These are phyloP conservation scores for Petrocephalus zakoni DNA, from an alignment of 2,113 vertebrate genomes.

Conservation along the genomic window DNA sequence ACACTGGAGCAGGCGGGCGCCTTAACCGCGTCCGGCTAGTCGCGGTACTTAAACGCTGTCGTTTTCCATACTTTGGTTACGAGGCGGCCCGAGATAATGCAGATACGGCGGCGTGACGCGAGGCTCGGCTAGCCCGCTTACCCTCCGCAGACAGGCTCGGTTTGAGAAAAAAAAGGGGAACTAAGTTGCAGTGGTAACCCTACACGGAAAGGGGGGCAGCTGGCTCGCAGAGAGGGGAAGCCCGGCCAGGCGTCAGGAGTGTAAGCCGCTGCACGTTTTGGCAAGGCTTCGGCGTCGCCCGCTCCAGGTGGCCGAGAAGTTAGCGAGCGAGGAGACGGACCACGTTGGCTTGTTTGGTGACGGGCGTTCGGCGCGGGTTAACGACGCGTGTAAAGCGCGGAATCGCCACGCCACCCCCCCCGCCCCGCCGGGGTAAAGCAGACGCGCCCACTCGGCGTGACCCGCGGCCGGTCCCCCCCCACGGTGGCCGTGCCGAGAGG, in stretches of 20 bases:
- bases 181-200: not conserved
- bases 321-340: not conserved
- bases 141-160: not conserved
- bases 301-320: not conserved
- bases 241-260: not conserved
- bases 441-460: not conserved
- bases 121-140: not conserved
- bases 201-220: not conserved
- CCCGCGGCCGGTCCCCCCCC: not conserved
- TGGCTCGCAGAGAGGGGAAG: not conserved
- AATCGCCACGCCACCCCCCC: not conserved
- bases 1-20: not conserved
- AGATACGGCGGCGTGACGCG: not conserved
- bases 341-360: not conserved
- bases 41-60: not conserved
- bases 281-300: not conserved
- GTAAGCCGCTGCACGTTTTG: not conserved
- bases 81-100: not conserved
- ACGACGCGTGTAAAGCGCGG: not conserved
- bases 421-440: not conserved
- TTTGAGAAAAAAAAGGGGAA: not conserved
- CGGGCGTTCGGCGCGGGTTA: not conserved
- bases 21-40: not conserved
- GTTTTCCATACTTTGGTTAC: not conserved
- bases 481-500: not conserved